Base-by-base conservation (phyloP, 2,797 vertebrate species). In the Channa striata region DNA sequence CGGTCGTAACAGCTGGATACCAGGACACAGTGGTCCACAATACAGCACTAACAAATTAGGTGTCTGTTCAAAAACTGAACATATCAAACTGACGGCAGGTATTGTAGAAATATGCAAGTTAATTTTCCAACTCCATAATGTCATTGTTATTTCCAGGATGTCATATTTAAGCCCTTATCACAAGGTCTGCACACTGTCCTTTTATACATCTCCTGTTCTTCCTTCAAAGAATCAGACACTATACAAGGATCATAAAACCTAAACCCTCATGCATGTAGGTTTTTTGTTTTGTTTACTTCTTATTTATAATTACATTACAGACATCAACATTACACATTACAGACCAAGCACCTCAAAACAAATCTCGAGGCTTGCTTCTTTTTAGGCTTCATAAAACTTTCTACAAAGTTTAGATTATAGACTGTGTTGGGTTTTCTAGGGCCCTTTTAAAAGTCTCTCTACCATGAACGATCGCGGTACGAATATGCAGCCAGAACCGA, bases 121-220 rank as follows among this genome's bases (percentile, higher is more conserved):
- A 47, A 20, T 60, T 87, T 88, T 90, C 79, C 78, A 88, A 89
- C 91, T 91, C 81, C 74, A 66, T 88, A 78, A 82, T 79, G 72
- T 85, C 82, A 83, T 65, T 59, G 84, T 83, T 91, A 91, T 91
- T 89, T 79, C 83, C 74, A 88, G 86, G 77, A 60, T 81, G 79
- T 90, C 68, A 72, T 85, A 59, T 87, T 85, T 89, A 90, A 92
- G 89, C 89, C 85, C 73, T 37, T 46, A 50, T 89, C 87, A 91
- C 87, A 88, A 84, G 62, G 73, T 87, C 76, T 83, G 79, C 56
- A 76, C 84, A 83, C 81, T 80, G 33, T 74, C 75, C 67, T 73
- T 78, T 74, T 77, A 64, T 56, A 62, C 68, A 70, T 71, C 83
- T 36, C 30, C 62, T 71, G 71, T 68, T 64, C 74, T 84, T 88